Conservation (phyloP, 2,797 vertebrate species). For the Carapus acus region DNA sequence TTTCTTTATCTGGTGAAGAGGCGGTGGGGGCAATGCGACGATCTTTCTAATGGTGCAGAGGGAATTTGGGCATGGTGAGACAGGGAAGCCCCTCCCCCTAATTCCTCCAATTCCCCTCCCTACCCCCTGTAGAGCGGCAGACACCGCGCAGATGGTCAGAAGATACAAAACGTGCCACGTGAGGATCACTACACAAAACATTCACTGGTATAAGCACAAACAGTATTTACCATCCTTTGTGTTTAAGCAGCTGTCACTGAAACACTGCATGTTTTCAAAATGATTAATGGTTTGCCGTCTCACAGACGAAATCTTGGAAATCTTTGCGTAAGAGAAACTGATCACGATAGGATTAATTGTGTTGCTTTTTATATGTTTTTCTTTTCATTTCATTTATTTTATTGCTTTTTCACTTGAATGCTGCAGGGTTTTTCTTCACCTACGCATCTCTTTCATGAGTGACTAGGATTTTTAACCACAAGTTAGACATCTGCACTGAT, state of each 20-base stretch:
- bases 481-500: no score
- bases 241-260: neutral
- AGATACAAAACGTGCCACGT: conserved; percentile 22
- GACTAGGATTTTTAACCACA: no score
- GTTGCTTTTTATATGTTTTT: no score
- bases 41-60: conserved; percentile 29
- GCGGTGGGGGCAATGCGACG: conserved; percentile 55
- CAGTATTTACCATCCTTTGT: conserved; percentile 15
- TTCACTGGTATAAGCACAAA: conserved; percentile 26
- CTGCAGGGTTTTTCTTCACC: no score
- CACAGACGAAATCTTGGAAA: no score
- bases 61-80: conserved; percentile 53
- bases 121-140: conserved; percentile 22
- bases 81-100: conserved; percentile 28
- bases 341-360: no score
- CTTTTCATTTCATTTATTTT: no score
- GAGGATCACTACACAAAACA: conserved; percentile 25
- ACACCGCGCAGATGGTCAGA: conserved; percentile 46
- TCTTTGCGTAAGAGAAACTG: no score
- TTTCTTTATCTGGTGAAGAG: conserved; percentile 52
- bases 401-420: no score
- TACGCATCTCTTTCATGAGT: no score
- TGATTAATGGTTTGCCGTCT: conserved; percentile 8
- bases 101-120: conserved; percentile 30
- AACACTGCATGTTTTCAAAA: neutral